Percentiles rank a stretch among this genome's conserved stretches.
phyloP scores from a whole-genome alignment of 2,113 vertebrate genomes.

The Uria lomvia region DNA sequence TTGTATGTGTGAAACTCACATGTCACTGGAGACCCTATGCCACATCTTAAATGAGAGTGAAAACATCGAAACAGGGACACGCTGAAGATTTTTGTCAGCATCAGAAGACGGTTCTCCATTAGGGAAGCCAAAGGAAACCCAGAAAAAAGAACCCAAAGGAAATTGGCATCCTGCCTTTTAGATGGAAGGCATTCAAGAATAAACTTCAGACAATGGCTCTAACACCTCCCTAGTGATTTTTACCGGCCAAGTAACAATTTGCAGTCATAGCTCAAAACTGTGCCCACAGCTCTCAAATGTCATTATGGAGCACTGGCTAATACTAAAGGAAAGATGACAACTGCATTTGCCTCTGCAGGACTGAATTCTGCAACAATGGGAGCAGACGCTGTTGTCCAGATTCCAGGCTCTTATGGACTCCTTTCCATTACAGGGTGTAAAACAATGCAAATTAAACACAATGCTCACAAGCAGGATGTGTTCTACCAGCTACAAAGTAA shows the following conservation, averaged over 20 bases:
- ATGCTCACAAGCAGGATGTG: background rate
- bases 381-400: conserved; percentile 17
- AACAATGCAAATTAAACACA: conserved; percentile 39
- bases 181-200: conserved; percentile 20
- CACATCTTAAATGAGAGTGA: background rate
- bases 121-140: conserved; percentile 4
- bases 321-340: conserved; percentile 25
- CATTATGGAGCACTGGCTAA: conserved; percentile 8
- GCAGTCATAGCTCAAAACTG: conserved; percentile 27
- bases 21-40: background rate
- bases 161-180: background rate
- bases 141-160: conserved; percentile 5
- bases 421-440: conserved; percentile 8
- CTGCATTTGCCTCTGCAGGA: conserved; percentile 29
- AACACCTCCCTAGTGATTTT: conserved; percentile 36
- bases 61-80: background rate
- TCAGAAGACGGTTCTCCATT: background rate
- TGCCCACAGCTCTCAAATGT: conserved; percentile 33
- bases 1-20: accelerated
- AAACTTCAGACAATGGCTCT: conserved; percentile 32
- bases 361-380: conserved; percentile 37
- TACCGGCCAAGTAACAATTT: conserved; percentile 39
- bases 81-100: conserved; percentile 1
- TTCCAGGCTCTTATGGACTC: conserved; percentile 17
- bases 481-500: background rate